Percentiles rank a stretch among this genome's conserved stretches.
Evolutionary conservation across 2,797 vertebrate species (phyloP).

Genomic region (Hirundo rustica): DNA sequence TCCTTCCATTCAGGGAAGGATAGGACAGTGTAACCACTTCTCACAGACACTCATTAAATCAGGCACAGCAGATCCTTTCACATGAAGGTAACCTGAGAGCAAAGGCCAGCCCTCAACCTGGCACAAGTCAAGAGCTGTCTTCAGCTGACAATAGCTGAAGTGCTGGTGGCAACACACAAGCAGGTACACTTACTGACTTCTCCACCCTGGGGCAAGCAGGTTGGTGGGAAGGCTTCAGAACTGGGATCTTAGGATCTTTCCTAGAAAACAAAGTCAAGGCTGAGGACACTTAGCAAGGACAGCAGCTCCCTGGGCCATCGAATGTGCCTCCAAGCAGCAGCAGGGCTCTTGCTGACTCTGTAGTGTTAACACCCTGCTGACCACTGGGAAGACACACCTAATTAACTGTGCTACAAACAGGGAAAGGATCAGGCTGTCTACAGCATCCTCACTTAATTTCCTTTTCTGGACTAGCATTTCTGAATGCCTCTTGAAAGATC

Average conservation of each 20-base stretch:
- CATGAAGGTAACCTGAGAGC: neutral
- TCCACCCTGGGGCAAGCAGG: neutral
- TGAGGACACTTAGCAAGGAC: neutral
- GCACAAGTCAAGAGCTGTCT: neutral
- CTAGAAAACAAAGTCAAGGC: neutral
- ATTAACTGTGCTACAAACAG: neutral
- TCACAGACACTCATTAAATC: constrained; percentile 28
- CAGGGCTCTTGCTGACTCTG: neutral
- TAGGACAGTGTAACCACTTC: neutral
- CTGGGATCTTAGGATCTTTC: neutral
- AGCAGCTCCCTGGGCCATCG: neutral
- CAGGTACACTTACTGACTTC: neutral
- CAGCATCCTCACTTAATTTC: neutral
- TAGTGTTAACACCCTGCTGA: neutral
- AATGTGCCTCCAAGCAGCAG: neutral
- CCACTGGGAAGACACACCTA: neutral
- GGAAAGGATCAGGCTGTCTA: neutral
- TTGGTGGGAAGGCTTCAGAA: neutral
- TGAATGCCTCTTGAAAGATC: neutral
- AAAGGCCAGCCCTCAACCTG: neutral
- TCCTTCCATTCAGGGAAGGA: neutral
- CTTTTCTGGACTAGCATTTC: neutral
- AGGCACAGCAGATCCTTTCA: neutral
- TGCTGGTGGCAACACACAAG: neutral
- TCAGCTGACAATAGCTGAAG: neutral